Percentiles rank a stretch among this genome's conserved stretches.
phyloP scores from a whole-genome alignment of 2,113 vertebrate species.

The Hypomesus transpacificus region DNA sequence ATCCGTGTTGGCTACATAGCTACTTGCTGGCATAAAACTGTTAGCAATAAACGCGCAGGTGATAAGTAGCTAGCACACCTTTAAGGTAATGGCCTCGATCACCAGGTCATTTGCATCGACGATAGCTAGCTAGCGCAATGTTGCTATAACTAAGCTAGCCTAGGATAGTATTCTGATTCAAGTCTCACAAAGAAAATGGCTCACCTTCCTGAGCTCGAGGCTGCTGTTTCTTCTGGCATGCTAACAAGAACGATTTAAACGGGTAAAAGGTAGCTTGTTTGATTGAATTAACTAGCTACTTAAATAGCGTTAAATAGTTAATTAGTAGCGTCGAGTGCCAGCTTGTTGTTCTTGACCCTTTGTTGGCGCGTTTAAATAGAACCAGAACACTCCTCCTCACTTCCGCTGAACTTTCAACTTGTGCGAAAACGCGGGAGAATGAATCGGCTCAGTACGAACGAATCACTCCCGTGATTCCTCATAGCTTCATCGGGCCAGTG shows the following conservation, averaged over 20 bases:
- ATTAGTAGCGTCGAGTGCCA: conserved; percentile 6
- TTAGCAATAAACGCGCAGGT: too few relatives aligned
- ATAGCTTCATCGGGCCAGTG: not conserved
- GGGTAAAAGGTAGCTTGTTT: not conserved
- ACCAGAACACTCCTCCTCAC: conserved; percentile 41
- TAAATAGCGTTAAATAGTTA: not conserved
- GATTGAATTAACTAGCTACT: not conserved
- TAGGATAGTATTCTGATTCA: not conserved
- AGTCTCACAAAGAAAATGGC: not conserved
- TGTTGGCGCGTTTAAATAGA: conserved; percentile 79
- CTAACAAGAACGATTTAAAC: not conserved
- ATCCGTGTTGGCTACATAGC: too few relatives aligned
- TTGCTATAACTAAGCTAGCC: not conserved
- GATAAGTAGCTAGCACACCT: too few relatives aligned
- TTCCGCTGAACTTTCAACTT: conserved; percentile 67
- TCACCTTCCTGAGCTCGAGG: conserved; percentile 63
- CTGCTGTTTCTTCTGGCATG: conserved; percentile 72
- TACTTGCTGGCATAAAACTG: too few relatives aligned
- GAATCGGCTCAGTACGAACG: conserved; percentile 65
- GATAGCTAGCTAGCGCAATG: not conserved
- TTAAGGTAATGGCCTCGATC: not conserved
- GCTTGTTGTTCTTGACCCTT: conserved; percentile 22
- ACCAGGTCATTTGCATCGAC: not conserved
- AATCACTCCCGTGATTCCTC: not conserved
- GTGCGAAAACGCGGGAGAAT: conserved; percentile 66